phyloP scores from a whole-genome alignment of 2,888 invertebrate genomes.

The Platycnemis pennipes region DNA sequence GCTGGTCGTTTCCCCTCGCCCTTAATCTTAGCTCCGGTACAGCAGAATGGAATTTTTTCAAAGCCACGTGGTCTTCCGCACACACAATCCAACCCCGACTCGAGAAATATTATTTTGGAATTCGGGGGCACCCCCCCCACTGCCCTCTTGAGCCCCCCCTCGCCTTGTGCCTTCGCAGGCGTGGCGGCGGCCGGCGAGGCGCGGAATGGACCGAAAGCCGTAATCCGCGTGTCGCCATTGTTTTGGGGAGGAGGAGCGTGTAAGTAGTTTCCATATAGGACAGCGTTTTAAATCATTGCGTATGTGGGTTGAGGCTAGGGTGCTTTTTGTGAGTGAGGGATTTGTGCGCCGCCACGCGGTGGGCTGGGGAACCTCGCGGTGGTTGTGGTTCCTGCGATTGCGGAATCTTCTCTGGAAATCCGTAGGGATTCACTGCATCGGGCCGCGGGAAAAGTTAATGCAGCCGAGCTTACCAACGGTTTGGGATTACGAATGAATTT shows the following conservation, averaged over 20 bases:
- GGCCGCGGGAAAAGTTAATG: constrained; percentile 23
- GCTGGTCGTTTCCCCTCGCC: not conserved
- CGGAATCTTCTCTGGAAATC: constrained; percentile 20
- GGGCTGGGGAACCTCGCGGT: not conserved
- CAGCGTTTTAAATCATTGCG: constrained; percentile 41
- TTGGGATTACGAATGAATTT: constrained; percentile 9
- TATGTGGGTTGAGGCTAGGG: not conserved
- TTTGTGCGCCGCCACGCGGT: not conserved
- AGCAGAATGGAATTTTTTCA: not conserved
- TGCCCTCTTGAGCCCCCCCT: not conserved
- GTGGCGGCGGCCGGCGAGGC: not conserved
- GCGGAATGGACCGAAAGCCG: not conserved
- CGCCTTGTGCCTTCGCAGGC: not conserved
- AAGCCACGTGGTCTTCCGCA: not conserved
- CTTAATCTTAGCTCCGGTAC: not conserved
- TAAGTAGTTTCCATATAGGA: constrained; percentile 29
- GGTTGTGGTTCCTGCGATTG: constrained; percentile 14
- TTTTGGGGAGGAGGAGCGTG: not conserved
- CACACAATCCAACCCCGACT: not conserved
- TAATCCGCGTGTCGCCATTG: constrained; percentile 44
- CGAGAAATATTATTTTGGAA: not conserved
- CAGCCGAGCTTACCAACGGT: constrained; percentile 13
- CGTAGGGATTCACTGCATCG: constrained; percentile 23
- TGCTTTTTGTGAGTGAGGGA: constrained; percentile 33
- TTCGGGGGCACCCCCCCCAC: not conserved